Base-by-base conservation (phyloP, 23 tunicate genomes). In the Oikopleura vanhoeffeni region DNA sequence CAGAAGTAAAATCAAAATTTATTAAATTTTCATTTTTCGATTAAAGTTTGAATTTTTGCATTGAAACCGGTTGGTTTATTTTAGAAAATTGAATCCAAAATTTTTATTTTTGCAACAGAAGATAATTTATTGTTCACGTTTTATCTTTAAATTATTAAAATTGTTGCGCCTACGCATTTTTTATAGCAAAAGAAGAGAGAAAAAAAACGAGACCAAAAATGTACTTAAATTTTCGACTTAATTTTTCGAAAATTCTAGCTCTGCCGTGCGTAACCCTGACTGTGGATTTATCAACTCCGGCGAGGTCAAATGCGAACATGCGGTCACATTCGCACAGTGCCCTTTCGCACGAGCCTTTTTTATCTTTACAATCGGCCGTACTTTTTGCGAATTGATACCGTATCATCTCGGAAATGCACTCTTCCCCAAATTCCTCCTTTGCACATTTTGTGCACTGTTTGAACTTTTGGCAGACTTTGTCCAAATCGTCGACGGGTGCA, bases 391-490 rank as follows among this genome's bases (percentile, higher is more conserved):
- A 49, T 71, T 71, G 27, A 32, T 71, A 71, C 4, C 79, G 79
- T 38, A 71, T 38, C 79, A 71, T 71, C 32, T 71, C 79, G 38
- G 79, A 71, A 71, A 71, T 71, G 79, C 79, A 71, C 27, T 30
- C 35, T 32, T 71, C 79, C 3, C 79, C 79, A 30, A 71, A 71
- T 38, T 71, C 79, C 35, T 24, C 38, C 35, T 71, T 71, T 28
- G 79, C 79, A 71, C 79, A 71, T 71, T 71, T 71, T 30, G 79
- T 30, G 79, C 79, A 71, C 38, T 32, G 79, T 38, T 71, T 71
- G 79, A 71, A 71, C 35, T 71, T 71, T 30, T 71, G 79, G 38
- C 79, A 71, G 3, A 71, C 79, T 2, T 18, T 71, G 38, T 71
- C 79, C 38, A 71, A 38, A 33, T 71, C 79, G 35, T 71, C 79